Percentiles rank a stretch among this genome's conserved stretches.
These are phyloP conservation scores for Stenoptilia bipunctidactyla DNA, from an alignment of 2,888 invertebrate species.

Conservation along the genomic window DNA sequence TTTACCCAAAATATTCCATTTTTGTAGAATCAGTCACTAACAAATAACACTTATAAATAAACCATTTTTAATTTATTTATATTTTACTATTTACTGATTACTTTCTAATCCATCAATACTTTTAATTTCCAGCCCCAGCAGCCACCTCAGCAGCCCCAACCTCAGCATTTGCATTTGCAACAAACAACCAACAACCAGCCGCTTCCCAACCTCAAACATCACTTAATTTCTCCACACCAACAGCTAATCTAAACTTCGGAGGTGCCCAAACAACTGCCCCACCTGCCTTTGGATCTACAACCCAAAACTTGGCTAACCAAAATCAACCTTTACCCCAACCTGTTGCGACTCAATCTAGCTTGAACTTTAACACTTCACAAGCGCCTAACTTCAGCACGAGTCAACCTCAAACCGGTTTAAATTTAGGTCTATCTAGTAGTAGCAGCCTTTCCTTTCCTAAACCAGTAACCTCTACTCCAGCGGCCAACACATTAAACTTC, in stretches of 20 bases:
- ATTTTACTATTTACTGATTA: too few species aligned
- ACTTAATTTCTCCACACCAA: neutral
- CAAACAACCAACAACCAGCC: neutral
- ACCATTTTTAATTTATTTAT: too few species aligned
- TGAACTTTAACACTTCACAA: too few species aligned
- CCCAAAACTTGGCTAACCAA: constrained; percentile 6
- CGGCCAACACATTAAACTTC: too few species aligned
- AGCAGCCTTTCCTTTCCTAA: constrained; percentile 17
- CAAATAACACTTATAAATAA: too few species aligned
- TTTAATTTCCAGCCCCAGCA: neutral
- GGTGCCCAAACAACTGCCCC: neutral
- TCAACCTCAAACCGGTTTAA: too few species aligned
- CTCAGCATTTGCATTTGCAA: neutral
- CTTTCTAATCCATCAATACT: too few species aligned
- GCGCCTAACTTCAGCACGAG: neutral
- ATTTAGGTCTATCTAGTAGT: too few species aligned
- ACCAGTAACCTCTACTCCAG: too few species aligned
- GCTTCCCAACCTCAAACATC: neutral
- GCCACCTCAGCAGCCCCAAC: neutral
- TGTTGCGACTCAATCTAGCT: neutral
- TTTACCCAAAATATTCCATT: too few species aligned
- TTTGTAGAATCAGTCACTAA: too few species aligned
- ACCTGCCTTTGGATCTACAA: constrained; percentile 5
- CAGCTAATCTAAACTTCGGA: constrained; percentile 2
- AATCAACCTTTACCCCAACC: constrained; percentile 11